Base-by-base conservation (phyloP, 2,797 vertebrate genomes). In the Diglossa cyanea region DNA sequence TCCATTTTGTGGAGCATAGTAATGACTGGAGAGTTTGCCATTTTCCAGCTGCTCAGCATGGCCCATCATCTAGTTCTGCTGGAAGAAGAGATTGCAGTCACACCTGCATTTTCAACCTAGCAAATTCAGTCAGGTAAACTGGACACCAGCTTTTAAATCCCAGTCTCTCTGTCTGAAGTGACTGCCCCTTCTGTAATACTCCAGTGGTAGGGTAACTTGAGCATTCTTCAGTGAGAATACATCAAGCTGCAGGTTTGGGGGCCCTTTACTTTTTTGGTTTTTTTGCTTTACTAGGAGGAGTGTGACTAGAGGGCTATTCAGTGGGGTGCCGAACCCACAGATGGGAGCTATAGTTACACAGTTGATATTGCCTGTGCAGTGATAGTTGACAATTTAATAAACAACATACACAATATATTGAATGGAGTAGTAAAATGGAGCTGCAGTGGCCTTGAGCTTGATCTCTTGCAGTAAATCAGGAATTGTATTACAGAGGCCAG, bases 261-360 rank as follows among this genome's bases (percentile, higher is more conserved):
- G 3, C 2, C 8, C 4, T 11, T 26, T 30, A 9, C 11, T 11
- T 40, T 16, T 11, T 11, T 12, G 3, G 3, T 7, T 6, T 37
- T 18, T 17, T 37, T 17, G 2, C 35, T 45, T 24, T 10, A 23
- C 18, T 53, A 37, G 10, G 21, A 71, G 23, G 9, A 35, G 3
- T 66, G 37, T 54, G 26, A 45, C 18, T 39, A 17, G 31, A 65
- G 25, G 24, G 9, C 31, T 86, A 4, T 42, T 63, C 7, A 18
- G 13, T 18, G 19, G 17, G 6, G 17, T 42, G 30, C 11, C 5
- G 26, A 74, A 84, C 5, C 18, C 51, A 35, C 23, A 65, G 45
- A 25, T 30, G 13, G 40, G 23, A 55, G 39, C 4, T 13, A 7
- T 0, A 47, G 23, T 47, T 65, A 62, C 44, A 58, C 5, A 18